Conservation (phyloP, 2,888 invertebrate species). For the Choreutis nemorana region DNA sequence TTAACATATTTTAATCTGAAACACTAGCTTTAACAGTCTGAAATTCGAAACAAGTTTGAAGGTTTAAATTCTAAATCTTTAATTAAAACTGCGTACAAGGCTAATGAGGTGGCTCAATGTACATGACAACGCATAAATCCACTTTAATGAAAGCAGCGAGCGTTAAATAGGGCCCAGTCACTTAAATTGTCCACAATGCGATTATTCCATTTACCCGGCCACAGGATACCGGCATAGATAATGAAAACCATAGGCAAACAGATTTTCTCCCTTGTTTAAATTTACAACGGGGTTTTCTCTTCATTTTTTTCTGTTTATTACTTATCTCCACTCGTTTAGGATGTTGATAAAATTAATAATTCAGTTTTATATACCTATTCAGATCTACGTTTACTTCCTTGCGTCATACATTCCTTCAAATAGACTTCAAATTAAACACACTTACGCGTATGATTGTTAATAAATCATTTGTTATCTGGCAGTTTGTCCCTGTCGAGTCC, state of each 20-base stretch:
- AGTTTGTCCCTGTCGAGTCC: slow-evolving; percentile 46
- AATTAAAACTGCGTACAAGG: slow-evolving; percentile 48
- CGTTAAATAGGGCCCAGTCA: slow-evolving; percentile 54
- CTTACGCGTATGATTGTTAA: slow-evolving; percentile 4
- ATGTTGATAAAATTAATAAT: too few relatives aligned
- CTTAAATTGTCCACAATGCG: slow-evolving; percentile 59
- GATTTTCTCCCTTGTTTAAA: too few relatives aligned
- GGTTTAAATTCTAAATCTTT: slow-evolving; percentile 31
- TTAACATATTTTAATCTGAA: too few relatives aligned
- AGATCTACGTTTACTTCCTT: neutral
- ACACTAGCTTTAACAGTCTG: too few relatives aligned
- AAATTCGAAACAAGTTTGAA: too few relatives aligned
- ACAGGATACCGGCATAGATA: slow-evolving; percentile 16
- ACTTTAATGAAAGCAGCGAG: slow-evolving; percentile 50
- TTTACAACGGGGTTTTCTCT: too few relatives aligned
- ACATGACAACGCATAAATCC: slow-evolving; percentile 59
- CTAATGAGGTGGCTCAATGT: slow-evolving; percentile 49
- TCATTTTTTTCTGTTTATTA: too few relatives aligned
- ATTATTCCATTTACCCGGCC: slow-evolving; percentile 49
- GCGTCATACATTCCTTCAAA: too few relatives aligned
- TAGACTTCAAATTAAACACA: slow-evolving; percentile 9
- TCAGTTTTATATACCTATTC: neutral
- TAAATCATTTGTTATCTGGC: slow-evolving; percentile 17
- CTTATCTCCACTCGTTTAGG: too few relatives aligned
- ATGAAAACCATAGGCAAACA: too few relatives aligned